Percentiles rank a stretch among this genome's conserved stretches.
Evolutionary conservation across 2,888 invertebrate species (phyloP).

Genomic region (Synergus itoensis): DNA sequence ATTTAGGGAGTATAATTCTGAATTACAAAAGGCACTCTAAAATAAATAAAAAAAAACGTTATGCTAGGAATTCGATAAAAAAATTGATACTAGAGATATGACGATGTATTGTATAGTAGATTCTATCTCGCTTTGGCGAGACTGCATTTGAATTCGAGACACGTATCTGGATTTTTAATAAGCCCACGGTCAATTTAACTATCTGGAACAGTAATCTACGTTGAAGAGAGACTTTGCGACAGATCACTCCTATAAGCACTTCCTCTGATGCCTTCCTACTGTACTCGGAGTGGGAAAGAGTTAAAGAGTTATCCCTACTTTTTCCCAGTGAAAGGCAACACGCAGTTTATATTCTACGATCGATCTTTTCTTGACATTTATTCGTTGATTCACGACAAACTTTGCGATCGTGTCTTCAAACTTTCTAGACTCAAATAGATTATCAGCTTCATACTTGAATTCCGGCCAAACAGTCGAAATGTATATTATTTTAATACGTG

Average conservation of each 20-base stretch:
- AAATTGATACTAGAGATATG: not conserved
- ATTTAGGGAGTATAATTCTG: no score
- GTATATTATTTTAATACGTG: no score
- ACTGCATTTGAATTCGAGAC: constrained; percentile 34
- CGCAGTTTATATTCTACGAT: constrained; percentile 2
- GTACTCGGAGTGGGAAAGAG: constrained; percentile 16
- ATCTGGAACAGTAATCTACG: constrained; percentile 60
- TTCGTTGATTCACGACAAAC: constrained; percentile 20
- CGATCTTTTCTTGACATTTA: constrained; percentile 34
- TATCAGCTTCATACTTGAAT: not conserved
- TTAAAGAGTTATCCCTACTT: not conserved
- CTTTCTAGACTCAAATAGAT: not conserved
- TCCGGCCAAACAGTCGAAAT: not conserved
- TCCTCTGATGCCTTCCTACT: constrained; percentile 42
- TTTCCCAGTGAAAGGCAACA: constrained; percentile 11
- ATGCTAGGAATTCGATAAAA: not conserved
- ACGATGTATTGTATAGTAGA: not conserved
- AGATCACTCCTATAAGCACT: constrained; percentile 12
- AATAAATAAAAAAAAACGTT: not conserved
- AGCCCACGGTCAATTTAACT: constrained; percentile 64
- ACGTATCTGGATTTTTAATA: constrained; percentile 53
- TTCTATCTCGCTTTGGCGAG: not conserved
- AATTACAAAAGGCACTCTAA: not conserved
- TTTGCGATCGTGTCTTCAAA: constrained; percentile 24
- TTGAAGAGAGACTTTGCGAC: not conserved